Evolutionary conservation across 2,113 vertebrate species (phyloP).

Genomic region (Oxyruncus cristatus): DNA sequence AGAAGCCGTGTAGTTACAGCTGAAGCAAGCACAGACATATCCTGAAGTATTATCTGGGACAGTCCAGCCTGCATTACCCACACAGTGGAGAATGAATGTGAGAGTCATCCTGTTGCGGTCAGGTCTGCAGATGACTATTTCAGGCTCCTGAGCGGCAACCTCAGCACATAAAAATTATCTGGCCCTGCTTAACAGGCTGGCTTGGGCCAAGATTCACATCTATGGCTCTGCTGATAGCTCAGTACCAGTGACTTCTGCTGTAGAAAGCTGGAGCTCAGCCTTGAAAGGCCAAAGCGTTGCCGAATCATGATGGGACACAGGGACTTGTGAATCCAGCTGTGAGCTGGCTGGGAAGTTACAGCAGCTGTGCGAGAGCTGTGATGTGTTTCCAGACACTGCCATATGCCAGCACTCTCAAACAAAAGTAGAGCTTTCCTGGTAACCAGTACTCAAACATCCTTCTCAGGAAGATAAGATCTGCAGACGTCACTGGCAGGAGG

Average conservation of each 20-base stretch:
- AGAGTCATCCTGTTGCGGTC: background rate
- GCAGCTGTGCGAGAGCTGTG: background rate
- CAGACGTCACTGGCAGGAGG: background rate
- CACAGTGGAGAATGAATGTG: background rate
- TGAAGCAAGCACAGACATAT: background rate
- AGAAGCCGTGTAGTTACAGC: background rate
- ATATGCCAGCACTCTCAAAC: background rate
- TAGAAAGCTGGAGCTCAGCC: background rate
- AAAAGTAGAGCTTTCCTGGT: constrained; percentile 28
- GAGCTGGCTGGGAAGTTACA: background rate
- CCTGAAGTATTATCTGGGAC: background rate
- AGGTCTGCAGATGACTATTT: background rate
- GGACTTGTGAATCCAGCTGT: background rate
- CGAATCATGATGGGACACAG: background rate
- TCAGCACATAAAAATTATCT: background rate
- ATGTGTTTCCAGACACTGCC: background rate
- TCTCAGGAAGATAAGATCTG: constrained; percentile 48
- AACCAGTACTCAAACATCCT: constrained; percentile 6
- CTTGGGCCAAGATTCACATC: background rate
- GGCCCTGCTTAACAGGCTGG: background rate
- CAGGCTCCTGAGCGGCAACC: background rate
- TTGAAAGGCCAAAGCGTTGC: background rate
- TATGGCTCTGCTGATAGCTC: background rate
- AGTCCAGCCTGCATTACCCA: background rate
- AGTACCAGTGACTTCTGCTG: background rate